Base-by-base conservation (phyloP, 1,140 invertebrate genomes). In the Paralvinella palmiformis region DNA sequence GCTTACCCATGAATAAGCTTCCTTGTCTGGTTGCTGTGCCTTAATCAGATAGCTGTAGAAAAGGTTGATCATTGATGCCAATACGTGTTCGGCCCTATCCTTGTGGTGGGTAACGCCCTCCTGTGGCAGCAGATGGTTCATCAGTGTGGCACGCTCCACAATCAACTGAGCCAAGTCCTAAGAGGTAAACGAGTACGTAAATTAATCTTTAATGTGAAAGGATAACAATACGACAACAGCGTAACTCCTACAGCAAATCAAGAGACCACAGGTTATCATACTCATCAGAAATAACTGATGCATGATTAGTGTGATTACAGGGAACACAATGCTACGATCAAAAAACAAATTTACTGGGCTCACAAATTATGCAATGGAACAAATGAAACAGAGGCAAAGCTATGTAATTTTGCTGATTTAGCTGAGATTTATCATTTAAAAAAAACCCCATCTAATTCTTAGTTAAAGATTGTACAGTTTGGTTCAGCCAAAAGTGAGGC, bases 81-180 rank as follows among this genome's bases (percentile, higher is more conserved):
- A 82, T 70, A 73, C 74, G 6, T 66, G 27, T 36, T 71, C 61
- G 33, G 67, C 57, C 50, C 63, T 56, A 41, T 36, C 10, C 15
- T 57, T 59, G 0, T 35, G 62, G 17, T 35, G 50, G 15, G 15
- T 59, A 22, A 24, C 24, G 15, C n/a, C 29, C 22, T 44, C 59
- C 24, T 68, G 66, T 1, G 91, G 92, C 22, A 96, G 80, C 61
- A 96, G 89, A 57, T 89, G 88, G 35, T 87, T 86, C 50, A 93
- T 88, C 64, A 96, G 89, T 5, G 89, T 91, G 66, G 88, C 90
- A n/a, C 94, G 83, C 78, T 97, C 94, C 20, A 97, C 93, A 56
- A 98, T 89, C 50, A 97, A 81, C 69, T 93, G 91, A 2, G 91
- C 89, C 70, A 96, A 87, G 76, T 96, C 93, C 78, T 88, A 82